These are phyloP conservation scores for Corythornis madagascariensis DNA, from an alignment of 2,113 vertebrate species.

Conservation along the genomic window DNA sequence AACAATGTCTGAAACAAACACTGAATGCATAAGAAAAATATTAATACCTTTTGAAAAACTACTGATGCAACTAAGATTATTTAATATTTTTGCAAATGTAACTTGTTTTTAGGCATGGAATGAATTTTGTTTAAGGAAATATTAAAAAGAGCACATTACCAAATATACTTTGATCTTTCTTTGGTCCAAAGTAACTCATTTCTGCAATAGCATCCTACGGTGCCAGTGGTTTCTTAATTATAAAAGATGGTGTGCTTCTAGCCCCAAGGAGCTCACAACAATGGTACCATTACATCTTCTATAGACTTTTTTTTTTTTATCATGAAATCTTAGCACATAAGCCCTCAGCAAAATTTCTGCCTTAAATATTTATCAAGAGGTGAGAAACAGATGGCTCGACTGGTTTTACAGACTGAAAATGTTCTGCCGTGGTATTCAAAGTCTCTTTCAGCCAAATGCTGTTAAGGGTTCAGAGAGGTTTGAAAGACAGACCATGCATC, in stretches of 20 bases:
- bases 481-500: neutral
- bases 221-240: slow-evolving; percentile 51
- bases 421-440: slow-evolving; percentile 7
- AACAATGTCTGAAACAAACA: neutral
- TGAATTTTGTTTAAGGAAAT: neutral
- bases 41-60: neutral
- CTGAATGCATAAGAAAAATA: neutral
- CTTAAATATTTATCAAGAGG: slow-evolving; percentile 67
- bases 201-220: neutral
- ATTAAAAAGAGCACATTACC: slow-evolving; percentile 5
- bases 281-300: slow-evolving; percentile 20
- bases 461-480: slow-evolving; percentile 7
- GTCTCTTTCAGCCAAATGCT: slow-evolving; percentile 23
- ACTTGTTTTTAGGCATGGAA: neutral
- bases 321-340: slow-evolving; percentile 20
- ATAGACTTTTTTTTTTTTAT: neutral
- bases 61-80: neutral
- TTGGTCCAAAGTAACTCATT: slow-evolving; percentile 25
- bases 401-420: slow-evolving; percentile 50
- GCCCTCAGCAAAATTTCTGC: slow-evolving; percentile 47
- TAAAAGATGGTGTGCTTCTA: slow-evolving; percentile 29
- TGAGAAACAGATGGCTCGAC: slow-evolving; percentile 61
- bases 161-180: slow-evolving; percentile 35
- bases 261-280: slow-evolving; percentile 36
- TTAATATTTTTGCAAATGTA: neutral